These are phyloP conservation scores for Drosophila baimaii DNA, from an alignment of 1,140 invertebrate species.

Conservation along the genomic window DNA sequence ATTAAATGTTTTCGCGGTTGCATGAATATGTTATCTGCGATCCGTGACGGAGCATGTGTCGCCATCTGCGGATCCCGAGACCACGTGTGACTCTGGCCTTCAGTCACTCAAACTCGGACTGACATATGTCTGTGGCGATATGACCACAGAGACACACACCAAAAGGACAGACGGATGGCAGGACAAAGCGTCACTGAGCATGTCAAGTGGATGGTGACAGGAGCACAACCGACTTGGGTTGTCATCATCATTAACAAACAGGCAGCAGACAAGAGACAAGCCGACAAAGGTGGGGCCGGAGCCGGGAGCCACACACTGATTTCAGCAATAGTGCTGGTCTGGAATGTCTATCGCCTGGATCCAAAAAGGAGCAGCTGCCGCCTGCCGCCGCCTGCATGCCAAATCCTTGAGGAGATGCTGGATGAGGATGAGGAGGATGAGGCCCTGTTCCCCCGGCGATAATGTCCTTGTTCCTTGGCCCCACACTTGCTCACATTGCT, in stretches of 20 bases:
- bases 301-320: conserved; percentile 31
- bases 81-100: conserved; percentile 26
- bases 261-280: conserved; percentile 14
- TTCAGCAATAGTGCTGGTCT: conserved; percentile 20
- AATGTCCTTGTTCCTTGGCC: conserved; percentile 42
- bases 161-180: conserved; percentile 26
- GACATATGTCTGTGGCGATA: conserved; percentile 42
- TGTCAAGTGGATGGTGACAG: conserved; percentile 51
- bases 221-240: conserved; percentile 43
- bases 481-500: conserved; percentile 38
- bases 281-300: conserved; percentile 28
- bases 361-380: conserved; percentile 17
- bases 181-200: conserved; percentile 35
- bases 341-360: conserved; percentile 35
- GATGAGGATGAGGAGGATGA: too few species aligned
- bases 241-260: conserved; percentile 49
- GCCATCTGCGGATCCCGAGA: conserved; percentile 9
- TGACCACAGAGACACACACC: conserved; percentile 35
- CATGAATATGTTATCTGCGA: conserved; percentile 19
- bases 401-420: conserved; percentile 3
- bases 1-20: conserved; percentile 13
- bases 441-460: conserved; percentile 15
- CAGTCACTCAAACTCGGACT: conserved; percentile 35
- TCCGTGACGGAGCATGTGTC: conserved; percentile 15
- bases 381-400: conserved; percentile 22